Conservation (phyloP, 64 coral and sea anemone species). For the Porites australiensis region DNA sequence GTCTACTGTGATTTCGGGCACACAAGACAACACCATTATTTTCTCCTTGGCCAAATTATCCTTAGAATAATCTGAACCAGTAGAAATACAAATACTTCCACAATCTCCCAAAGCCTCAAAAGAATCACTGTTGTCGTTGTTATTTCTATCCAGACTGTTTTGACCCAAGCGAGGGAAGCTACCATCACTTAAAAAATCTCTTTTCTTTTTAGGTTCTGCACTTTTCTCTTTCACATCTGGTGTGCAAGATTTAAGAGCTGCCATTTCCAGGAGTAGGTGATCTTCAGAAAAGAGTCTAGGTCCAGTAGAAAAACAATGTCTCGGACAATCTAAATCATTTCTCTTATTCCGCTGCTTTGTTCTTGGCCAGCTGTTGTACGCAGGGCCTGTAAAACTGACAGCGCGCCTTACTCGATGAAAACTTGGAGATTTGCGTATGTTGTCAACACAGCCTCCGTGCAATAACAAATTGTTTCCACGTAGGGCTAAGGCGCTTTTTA, state of each 20-base stretch:
- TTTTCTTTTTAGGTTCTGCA: neutral
- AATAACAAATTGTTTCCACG: conserved; percentile 37
- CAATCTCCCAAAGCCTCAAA: neutral
- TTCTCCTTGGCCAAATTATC: too few relatives aligned
- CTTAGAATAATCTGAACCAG: too few relatives aligned
- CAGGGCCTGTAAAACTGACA: conserved; percentile 59
- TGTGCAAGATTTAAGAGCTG: neutral
- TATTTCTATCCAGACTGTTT: neutral
- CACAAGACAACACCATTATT: too few relatives aligned
- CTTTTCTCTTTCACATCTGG: neutral
- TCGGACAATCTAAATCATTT: conserved; percentile 16
- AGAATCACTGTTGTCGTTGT: neutral
- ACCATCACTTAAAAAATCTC: neutral
- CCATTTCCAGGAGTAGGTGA: neutral
- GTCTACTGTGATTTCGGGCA: too few relatives aligned
- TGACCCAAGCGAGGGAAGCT: neutral
- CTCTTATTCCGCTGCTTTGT: conserved; percentile 50
- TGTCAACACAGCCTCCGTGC: neutral
- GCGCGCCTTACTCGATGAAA: conserved; percentile 2
- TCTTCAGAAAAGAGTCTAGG: conserved; percentile 2
- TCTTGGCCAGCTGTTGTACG: conserved; percentile 87
- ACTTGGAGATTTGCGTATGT: neutral
- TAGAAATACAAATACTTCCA: too few relatives aligned
- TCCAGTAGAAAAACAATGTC: neutral
- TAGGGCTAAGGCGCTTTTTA: conserved; percentile 32